Evolutionary conservation across 2,888 invertebrate species (phyloP).

Genomic region (Polydrusus cervinus): DNA sequence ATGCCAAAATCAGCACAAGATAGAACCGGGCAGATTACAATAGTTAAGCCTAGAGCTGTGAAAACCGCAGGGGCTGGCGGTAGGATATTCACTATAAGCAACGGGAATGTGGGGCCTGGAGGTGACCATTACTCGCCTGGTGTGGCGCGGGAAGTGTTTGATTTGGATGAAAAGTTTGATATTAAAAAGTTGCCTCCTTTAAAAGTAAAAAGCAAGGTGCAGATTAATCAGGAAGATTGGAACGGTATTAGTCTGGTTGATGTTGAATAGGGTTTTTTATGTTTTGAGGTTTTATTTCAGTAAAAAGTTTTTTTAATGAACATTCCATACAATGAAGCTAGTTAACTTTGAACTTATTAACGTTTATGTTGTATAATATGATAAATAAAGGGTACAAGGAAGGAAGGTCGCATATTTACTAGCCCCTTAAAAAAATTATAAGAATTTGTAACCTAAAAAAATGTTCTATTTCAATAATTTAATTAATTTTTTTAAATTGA

Average conservation of each 20-base stretch:
- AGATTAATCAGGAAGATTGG: conserved; percentile 33
- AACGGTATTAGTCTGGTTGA: conserved; percentile 50
- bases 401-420: too few relatives aligned
- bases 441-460: too few relatives aligned
- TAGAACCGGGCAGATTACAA: not conserved
- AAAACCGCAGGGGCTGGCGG: conserved; percentile 65
- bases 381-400: too few relatives aligned
- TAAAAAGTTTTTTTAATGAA: not conserved
- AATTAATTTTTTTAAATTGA: too few relatives aligned
- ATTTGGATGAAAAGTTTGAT: conserved; percentile 53
- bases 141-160: conserved; percentile 54
- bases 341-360: not conserved
- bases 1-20: conserved; percentile 22
- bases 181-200: conserved; percentile 39
- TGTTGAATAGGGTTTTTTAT: conserved; percentile 33
- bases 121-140: conserved; percentile 56
- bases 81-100: conserved; percentile 59
- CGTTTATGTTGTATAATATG: too few relatives aligned
- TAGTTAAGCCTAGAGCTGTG: conserved; percentile 56
- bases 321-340: not conserved
- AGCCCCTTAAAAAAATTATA: too few relatives aligned
- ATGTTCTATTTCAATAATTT: too few relatives aligned
- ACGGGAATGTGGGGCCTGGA: conserved; percentile 55
- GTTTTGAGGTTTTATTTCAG: too few relatives aligned
- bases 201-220: conserved; percentile 36